phyloP scores from a whole-genome alignment of 2,113 vertebrate species.

The Rhadina sibilatrix region DNA sequence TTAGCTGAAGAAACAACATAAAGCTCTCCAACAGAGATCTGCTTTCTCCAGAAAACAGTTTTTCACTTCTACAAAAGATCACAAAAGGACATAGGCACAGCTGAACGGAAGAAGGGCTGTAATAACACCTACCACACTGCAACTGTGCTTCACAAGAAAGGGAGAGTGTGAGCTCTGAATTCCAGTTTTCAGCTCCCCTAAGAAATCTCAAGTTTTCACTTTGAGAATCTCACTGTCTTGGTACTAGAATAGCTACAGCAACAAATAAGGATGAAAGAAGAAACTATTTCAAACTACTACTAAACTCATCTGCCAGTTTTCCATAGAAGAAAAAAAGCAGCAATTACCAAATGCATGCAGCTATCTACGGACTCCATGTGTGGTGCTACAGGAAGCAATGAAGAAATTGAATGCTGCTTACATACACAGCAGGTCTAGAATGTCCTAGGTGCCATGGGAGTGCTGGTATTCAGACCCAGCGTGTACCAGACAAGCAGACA shows the following conservation, averaged over 20 bases:
- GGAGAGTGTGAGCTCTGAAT: background rate
- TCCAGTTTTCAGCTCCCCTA: background rate
- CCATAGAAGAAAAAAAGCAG: background rate
- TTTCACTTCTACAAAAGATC: background rate
- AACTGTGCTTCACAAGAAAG: background rate
- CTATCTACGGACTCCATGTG: background rate
- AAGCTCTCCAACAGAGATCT: background rate
- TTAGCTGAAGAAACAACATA: conserved; percentile 10
- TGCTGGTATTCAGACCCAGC: background rate
- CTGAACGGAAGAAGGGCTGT: background rate
- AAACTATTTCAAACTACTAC: background rate
- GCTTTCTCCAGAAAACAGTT: background rate
- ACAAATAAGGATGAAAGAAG: background rate
- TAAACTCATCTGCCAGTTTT: background rate
- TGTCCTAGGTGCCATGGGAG: background rate
- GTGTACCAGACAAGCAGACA: background rate
- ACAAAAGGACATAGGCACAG: background rate
- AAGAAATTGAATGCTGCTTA: background rate
- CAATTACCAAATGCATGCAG: background rate
- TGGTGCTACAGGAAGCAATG: too few species aligned
- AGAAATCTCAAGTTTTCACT: background rate
- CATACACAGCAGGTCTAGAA: background rate
- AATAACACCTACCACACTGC: background rate
- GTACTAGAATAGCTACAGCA: background rate
- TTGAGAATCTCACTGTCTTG: background rate